phyloP scores from a whole-genome alignment of 2,113 vertebrate species.

The Prionailurus bengalensis region DNA sequence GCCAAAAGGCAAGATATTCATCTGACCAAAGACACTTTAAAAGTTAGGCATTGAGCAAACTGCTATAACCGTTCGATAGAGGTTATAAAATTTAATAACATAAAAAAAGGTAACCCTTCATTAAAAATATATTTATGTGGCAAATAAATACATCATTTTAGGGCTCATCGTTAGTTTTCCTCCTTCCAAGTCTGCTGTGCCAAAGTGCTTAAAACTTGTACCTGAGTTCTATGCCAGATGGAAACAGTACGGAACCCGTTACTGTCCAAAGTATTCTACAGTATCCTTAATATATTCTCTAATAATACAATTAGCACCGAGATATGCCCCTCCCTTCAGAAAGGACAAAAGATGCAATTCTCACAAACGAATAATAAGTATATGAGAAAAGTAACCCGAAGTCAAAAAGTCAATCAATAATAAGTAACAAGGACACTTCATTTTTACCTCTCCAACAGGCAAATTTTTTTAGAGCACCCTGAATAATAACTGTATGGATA shows the following conservation, averaged over 20 bases:
- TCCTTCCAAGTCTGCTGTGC: background rate
- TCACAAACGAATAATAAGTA: background rate
- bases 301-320: background rate
- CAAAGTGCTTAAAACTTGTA: background rate
- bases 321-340: background rate
- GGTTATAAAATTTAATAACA: constrained; percentile 44
- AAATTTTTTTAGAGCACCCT: background rate
- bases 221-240: background rate
- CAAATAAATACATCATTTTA: constrained; percentile 59
- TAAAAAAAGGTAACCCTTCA: background rate
- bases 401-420: background rate
- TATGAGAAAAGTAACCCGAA: background rate
- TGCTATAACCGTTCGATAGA: constrained; percentile 43
- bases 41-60: constrained; percentile 51
- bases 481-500: background rate
- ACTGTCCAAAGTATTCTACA: background rate
- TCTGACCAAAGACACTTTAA: constrained; percentile 54
- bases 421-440: background rate
- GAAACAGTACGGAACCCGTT: background rate
- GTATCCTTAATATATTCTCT: background rate
- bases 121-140: constrained; percentile 31
- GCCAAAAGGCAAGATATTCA: constrained; percentile 54
- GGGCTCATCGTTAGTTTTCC: background rate
- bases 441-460: background rate
- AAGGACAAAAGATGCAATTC: background rate